Percentiles rank a stretch among this genome's conserved stretches.
Conservation (phyloP, 2,888 invertebrate species). For the Lathronympha strigana region DNA sequence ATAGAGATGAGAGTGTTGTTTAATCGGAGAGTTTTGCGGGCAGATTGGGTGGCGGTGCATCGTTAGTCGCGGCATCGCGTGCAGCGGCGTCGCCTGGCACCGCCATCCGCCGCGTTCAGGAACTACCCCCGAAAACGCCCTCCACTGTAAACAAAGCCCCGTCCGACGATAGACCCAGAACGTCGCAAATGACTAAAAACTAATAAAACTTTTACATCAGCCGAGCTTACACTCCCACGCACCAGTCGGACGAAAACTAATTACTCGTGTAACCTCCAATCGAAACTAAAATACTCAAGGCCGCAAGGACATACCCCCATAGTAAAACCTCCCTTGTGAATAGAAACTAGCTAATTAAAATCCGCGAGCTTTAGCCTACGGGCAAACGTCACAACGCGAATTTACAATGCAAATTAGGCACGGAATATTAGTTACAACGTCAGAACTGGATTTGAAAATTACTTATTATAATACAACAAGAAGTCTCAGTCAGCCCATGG, state of each 20-base stretch:
- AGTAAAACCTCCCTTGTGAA: constrained; percentile 68
- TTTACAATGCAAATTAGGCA: constrained; percentile 83
- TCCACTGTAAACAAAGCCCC: constrained; percentile 69
- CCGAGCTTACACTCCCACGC: constrained; percentile 46
- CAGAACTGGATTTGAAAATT: constrained; percentile 81
- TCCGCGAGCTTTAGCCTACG: constrained; percentile 77
- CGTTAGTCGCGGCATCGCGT: constrained; percentile 70
- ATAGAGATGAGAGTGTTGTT: constrained; percentile 33
- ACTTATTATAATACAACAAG: constrained; percentile 81
- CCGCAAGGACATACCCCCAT: constrained; percentile 67
- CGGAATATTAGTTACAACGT: constrained; percentile 82
- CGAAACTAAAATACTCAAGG: constrained; percentile 48
- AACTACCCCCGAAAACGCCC: constrained; percentile 71
- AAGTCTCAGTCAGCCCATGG: constrained; percentile 79
- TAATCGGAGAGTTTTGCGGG: neutral
- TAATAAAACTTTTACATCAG: constrained; percentile 38
- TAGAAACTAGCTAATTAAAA: constrained; percentile 81
- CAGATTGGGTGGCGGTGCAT: constrained; percentile 55
- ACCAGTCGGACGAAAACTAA: constrained; percentile 56
- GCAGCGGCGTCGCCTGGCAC: constrained; percentile 83
- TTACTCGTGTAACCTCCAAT: constrained; percentile 50
- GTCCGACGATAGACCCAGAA: constrained; percentile 20
- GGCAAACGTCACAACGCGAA: constrained; percentile 77
- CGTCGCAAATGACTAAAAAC: constrained; percentile 38
- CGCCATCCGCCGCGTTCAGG: constrained; percentile 71